Percentiles rank a stretch among this genome's conserved stretches.
phyloP scores from a whole-genome alignment of 30 jellyfish, hydroid and myxozoan species.

The Mastigias papua region DNA sequence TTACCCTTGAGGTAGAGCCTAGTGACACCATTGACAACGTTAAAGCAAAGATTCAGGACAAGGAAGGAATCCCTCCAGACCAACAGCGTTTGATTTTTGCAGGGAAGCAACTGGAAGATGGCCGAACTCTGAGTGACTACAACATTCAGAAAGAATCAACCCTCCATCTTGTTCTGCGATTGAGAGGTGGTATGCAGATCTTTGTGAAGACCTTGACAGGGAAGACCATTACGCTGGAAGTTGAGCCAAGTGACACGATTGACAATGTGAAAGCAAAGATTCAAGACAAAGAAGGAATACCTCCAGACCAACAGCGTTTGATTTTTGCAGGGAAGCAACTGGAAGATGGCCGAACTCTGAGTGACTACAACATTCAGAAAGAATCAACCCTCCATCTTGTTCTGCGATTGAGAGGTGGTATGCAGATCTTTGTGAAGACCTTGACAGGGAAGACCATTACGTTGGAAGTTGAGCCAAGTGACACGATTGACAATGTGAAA shows the following conservation, averaged over 20 bases:
- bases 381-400: constrained; percentile 97
- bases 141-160: constrained; percentile 95
- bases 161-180: constrained; percentile 89
- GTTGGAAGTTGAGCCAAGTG: constrained; percentile 97
- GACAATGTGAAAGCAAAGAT: constrained; percentile 95
- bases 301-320: constrained; percentile 98
- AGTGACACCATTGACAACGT: constrained; percentile 85
- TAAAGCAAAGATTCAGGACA: constrained; percentile 90
- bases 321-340: constrained; percentile 97
- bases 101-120: constrained; percentile 95
- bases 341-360: constrained; percentile 98
- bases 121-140: constrained; percentile 96
- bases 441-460: constrained; percentile 97
- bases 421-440: constrained; percentile 92
- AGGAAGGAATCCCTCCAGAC: constrained; percentile 98
- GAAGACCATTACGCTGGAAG: constrained; percentile 96
- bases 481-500: no score
- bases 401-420: constrained; percentile 94
- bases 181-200: constrained; percentile 96
- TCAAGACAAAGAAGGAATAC: constrained; percentile 99
- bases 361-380: constrained; percentile 87
- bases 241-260: constrained; percentile 93
- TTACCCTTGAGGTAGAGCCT: constrained; percentile 95
- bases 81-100: constrained; percentile 95
- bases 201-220: constrained; percentile 96